phyloP scores from a whole-genome alignment of 2,797 vertebrate genomes.

The Capromys pilorides region DNA sequence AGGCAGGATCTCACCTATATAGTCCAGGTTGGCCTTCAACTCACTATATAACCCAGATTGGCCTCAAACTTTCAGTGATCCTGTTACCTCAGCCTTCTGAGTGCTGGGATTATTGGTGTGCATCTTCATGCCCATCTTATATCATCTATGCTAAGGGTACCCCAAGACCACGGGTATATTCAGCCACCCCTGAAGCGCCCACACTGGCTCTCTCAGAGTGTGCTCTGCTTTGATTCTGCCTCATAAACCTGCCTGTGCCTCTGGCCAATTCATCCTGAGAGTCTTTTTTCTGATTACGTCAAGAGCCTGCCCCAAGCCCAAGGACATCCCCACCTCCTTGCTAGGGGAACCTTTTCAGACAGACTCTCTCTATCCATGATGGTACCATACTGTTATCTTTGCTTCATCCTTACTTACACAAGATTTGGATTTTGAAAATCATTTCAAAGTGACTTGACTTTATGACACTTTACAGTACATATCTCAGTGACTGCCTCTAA shows the following conservation, averaged over 20 bases:
- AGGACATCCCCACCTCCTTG: background rate
- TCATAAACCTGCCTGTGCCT: background rate
- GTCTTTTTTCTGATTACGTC: background rate
- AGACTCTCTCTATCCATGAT: background rate
- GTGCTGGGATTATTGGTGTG: background rate
- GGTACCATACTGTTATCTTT: background rate
- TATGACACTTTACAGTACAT: background rate
- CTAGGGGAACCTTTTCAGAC: background rate
- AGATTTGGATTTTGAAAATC: background rate
- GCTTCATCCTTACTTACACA: background rate
- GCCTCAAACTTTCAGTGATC: background rate
- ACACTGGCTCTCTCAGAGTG: background rate
- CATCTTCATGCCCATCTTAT: background rate
- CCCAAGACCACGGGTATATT: background rate
- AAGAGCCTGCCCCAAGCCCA: background rate
- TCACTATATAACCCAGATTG: background rate
- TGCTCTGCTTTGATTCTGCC: background rate
- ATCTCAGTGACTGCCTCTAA: background rate
- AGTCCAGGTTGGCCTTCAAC: background rate
- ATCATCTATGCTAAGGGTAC: background rate
- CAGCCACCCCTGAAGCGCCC: background rate
- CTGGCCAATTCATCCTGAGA: background rate
- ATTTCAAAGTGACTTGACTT: background rate
- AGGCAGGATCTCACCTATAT: background rate
- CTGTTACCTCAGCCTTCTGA: background rate